phyloP scores from a whole-genome alignment of 2,888 invertebrate genomes.

The Thereva unica region DNA sequence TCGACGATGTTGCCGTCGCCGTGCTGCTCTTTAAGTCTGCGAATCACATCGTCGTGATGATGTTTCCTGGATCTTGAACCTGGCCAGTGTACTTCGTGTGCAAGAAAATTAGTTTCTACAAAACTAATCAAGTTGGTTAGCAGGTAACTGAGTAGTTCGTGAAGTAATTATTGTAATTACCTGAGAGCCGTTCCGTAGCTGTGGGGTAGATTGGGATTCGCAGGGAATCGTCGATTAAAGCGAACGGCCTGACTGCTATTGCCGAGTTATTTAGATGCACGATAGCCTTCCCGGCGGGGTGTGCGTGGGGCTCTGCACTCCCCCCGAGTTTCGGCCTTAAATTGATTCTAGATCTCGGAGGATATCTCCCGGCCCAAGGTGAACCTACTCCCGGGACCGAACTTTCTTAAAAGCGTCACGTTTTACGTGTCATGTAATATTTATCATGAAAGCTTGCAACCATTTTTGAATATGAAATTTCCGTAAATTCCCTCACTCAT shows the following conservation, averaged over 20 bases:
- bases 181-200: slow-evolving; percentile 19
- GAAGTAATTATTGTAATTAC: slow-evolving; percentile 42
- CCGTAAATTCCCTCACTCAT: neutral
- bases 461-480: slow-evolving; percentile 14
- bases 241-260: slow-evolving; percentile 9
- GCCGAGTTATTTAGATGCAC: slow-evolving; percentile 4
- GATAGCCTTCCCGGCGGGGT: neutral
- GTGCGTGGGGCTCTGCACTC: no score
- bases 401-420: slow-evolving; percentile 6
- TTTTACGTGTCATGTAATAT: slow-evolving; percentile 18
- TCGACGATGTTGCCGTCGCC: neutral
- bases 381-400: neutral
- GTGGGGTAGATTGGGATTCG: slow-evolving; percentile 24
- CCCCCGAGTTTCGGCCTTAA: no score
- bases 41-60: slow-evolving; percentile 35
- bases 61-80: slow-evolving; percentile 34
- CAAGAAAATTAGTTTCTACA: slow-evolving; percentile 41
- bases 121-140: slow-evolving; percentile 40
- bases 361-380: no score
- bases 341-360: no score
- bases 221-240: slow-evolving; percentile 21
- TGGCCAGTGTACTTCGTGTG: slow-evolving; percentile 40
- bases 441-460: slow-evolving; percentile 3
- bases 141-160: slow-evolving; percentile 38
- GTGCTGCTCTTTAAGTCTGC: slow-evolving; percentile 4